Evolutionary conservation across 1,140 invertebrate species (phyloP), one percentile per base, ranked within the genome.

Genomic region (Drosophila kikkawai): DNA sequence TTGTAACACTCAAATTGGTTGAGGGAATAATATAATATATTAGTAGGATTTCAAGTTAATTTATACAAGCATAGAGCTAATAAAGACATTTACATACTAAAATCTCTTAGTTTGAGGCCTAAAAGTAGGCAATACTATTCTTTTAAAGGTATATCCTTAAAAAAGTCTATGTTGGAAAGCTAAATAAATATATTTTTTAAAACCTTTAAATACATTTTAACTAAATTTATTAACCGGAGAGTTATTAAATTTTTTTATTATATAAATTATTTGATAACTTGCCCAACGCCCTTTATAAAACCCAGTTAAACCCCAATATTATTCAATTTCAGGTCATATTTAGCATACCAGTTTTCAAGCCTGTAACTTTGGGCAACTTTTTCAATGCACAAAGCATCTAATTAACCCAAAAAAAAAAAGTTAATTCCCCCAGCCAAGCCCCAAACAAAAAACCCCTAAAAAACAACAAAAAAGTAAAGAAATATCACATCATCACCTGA

Each of bases 401-500:
- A 67, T 67, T 67, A 67, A 67, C 64, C 64, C 59, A 47, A 64
- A 66, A 66, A 63, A n/a, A n/a, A 47, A 51, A 51, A 67, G 13
- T 45, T 26, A 44, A 44, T 39, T 39, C 36, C 61, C 42, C 19
- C 17, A 29, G 37, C 36, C 36, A 51, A 66, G 19, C 36, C 37
- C n/a, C 7, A 53, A 47, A 42, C 41, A 17, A 22, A 50, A 32
- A 42, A 29, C 15, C 11, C 2, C 26, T 26, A 44, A 45, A 41
- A 45, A 41, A 66, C 3, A 2, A 36, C 12, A 1, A 55, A 34
- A 74, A 66, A 59, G 17, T 34, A 4, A 29, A 17, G 34, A 56
- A 68, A 59, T 60, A 73, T 60, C 82, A 65, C 76, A 83, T 82
- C 69, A 82, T 82, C 84, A 74, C 48, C 83, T 86, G 83, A 73